Conservation (phyloP, 1,140 invertebrate genomes). For the Trichogramma pretiosum region DNA sequence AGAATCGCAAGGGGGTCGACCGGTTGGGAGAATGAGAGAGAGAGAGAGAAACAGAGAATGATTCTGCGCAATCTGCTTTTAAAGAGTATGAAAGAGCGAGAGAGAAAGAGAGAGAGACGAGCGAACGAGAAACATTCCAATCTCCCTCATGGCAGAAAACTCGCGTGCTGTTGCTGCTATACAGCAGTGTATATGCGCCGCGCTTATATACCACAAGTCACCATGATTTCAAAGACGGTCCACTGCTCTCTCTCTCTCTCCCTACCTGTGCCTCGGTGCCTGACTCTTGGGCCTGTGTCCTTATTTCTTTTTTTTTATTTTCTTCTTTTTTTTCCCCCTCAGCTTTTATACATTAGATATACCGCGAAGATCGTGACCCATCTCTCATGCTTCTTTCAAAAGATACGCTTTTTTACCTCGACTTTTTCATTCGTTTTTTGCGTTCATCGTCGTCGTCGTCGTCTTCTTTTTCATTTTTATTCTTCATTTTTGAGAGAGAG, state of each 20-base stretch:
- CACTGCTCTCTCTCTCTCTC: conserved; percentile 17
- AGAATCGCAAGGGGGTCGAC: no score
- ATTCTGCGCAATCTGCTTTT: no score
- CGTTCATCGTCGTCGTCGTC: neutral
- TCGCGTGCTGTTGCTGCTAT: conserved; percentile 13
- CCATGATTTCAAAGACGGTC: conserved; percentile 25
- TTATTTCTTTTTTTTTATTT: conserved; percentile 1
- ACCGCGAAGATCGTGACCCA: conserved; percentile 25
- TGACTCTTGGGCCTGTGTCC: no score
- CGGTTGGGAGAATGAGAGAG: no score
- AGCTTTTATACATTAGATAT: conserved; percentile 25
- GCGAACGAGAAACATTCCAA: conserved; percentile 47
- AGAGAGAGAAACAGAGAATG: no score
- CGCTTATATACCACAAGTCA: conserved; percentile 31
- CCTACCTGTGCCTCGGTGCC: no score
- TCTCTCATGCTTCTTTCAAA: conserved; percentile 5
- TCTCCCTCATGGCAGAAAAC: conserved; percentile 38
- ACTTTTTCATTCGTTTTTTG: no score
- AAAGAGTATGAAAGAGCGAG: no score
- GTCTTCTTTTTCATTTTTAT: neutral
- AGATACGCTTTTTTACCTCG: conserved; percentile 9
- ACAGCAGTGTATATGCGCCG: conserved; percentile 9
- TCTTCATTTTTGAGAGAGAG: neutral
- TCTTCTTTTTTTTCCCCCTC: conserved; percentile 4
- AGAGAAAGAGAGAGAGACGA: no score